These are phyloP conservation scores for Chionoecetes opilio DNA, from an alignment of 1,140 invertebrate genomes.

Conservation along the genomic window DNA sequence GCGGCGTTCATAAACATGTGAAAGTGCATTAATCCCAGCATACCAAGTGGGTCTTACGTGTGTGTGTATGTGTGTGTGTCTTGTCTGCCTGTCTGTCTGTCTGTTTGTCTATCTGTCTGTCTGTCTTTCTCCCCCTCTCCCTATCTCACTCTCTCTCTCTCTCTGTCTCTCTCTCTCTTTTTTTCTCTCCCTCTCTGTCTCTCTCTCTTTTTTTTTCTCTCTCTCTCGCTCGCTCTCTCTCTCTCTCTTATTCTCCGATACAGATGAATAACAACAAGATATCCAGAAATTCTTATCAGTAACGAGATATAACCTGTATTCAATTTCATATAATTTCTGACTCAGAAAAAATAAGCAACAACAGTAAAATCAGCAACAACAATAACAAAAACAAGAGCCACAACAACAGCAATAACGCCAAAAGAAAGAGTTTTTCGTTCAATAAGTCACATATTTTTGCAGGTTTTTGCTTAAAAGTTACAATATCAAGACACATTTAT, in stretches of 20 bases:
- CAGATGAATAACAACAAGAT: not conserved
- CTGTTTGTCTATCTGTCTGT: not conserved
- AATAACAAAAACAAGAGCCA: not conserved
- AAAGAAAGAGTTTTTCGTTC: not conserved
- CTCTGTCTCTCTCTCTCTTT: not conserved
- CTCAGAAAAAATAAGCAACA: not conserved
- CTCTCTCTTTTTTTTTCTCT: not conserved
- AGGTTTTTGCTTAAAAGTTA: too few species aligned
- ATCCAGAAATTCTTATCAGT: not conserved
- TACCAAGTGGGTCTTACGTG: not conserved
- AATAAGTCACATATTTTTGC: too few species aligned
- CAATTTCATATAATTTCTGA: not conserved
- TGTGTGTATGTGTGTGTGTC: not conserved
- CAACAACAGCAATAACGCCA: not conserved
- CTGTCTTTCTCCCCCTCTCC: not conserved
- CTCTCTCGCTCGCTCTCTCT: not conserved
- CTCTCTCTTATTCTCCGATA: not conserved
- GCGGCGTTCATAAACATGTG: not conserved
- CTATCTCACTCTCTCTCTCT: not conserved
- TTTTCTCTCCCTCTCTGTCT: not conserved
- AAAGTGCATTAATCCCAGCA: slow-evolving; percentile 1
- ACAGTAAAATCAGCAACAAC: not conserved
- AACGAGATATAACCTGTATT: not conserved
- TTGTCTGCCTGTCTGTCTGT: not conserved
- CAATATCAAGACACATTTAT: too few species aligned